Evolutionary conservation across 2,113 vertebrate species (phyloP).

Genomic region (Eclectus roratus): DNA sequence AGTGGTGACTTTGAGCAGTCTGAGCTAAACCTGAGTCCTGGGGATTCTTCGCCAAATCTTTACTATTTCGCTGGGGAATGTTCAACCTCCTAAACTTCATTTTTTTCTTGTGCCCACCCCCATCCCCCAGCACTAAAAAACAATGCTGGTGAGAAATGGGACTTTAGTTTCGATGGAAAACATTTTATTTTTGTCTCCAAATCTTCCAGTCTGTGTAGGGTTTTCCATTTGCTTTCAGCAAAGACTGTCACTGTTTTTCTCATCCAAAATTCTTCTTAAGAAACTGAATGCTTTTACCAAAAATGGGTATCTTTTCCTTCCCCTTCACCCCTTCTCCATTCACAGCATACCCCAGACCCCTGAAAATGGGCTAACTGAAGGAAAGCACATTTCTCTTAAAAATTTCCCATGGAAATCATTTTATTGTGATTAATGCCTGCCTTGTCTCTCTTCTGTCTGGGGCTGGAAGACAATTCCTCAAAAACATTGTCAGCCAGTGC

Average conservation of each 20-base stretch:
- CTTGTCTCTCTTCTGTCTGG: constrained; percentile 13
- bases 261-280: constrained; percentile 32
- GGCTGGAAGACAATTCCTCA: constrained; percentile 2
- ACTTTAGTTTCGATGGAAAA: constrained; percentile 28
- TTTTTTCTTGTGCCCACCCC: background rate
- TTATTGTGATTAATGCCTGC: constrained; percentile 36
- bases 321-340: background rate
- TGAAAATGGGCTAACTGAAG: constrained; percentile 19
- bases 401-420: constrained; percentile 37
- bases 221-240: constrained; percentile 29
- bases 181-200: constrained; percentile 12
- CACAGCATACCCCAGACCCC: background rate
- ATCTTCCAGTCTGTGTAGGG: background rate
- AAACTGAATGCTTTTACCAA: constrained; percentile 43
- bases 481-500: background rate
- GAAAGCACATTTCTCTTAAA: constrained; percentile 2
- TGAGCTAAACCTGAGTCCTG: background rate
- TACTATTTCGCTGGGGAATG: background rate
- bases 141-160: constrained; percentile 26
- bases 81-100: background rate
- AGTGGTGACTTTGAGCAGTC: background rate
- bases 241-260: background rate
- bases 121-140: background rate
- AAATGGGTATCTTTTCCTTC: constrained; percentile 51
- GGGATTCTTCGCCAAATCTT: background rate